Evolutionary conservation across 2,888 invertebrate genomes (phyloP).

Genomic region (Euclidia mi): DNA sequence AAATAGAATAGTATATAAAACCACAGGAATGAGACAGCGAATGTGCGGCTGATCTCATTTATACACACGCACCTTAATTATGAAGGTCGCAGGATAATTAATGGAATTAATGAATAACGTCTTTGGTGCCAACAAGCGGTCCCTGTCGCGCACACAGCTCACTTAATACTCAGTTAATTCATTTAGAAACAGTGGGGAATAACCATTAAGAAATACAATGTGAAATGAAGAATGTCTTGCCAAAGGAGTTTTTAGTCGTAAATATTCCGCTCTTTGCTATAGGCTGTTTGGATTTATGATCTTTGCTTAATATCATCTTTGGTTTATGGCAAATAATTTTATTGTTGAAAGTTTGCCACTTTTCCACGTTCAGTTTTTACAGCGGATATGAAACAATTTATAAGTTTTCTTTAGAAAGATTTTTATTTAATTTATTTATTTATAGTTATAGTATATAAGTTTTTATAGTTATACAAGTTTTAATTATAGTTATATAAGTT

Average conservation of each 20-base stretch:
- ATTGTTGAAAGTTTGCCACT: no score
- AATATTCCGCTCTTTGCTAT: conserved; percentile 18
- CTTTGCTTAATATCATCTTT: no score
- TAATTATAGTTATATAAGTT: no score
- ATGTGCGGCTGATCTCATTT: conserved; percentile 32
- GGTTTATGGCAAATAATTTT: no score
- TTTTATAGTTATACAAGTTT: no score
- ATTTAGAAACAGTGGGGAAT: conserved; percentile 34
- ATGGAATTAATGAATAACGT: conserved; percentile 44
- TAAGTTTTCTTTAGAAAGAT: no score
- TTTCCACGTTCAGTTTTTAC: no score
- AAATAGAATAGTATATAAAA: not conserved
- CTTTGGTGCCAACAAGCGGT: conserved; percentile 29
- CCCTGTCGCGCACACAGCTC: conserved; percentile 29
- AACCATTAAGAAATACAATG: conserved; percentile 26
- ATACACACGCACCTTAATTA: conserved; percentile 35
- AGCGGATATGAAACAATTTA: no score
- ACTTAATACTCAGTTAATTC: conserved; percentile 25
- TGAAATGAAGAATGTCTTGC: conserved; percentile 13
- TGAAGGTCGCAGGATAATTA: conserved; percentile 44
- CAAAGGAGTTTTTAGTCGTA: conserved; percentile 26
- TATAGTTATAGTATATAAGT: no score
- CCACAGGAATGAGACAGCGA: not conserved
- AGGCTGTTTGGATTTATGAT: conserved; percentile 32
- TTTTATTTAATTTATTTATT: no score